Evolutionary conservation across 2,797 vertebrate genomes (phyloP).

Genomic region (Pseudocheirus occidentalis): DNA sequence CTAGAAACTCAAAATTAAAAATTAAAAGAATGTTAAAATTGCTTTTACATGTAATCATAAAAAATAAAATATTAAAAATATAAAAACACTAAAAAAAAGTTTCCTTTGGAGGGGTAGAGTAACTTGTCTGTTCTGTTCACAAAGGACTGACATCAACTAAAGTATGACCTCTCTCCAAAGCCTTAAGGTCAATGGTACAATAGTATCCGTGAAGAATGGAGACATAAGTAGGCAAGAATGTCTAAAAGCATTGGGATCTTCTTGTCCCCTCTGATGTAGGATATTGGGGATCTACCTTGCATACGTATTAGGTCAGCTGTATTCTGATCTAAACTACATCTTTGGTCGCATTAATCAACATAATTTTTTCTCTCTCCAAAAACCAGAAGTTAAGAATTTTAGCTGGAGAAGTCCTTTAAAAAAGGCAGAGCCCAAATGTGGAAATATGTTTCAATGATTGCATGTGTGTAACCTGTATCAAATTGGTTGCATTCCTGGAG

Average conservation of each 20-base stretch:
- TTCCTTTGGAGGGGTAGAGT: not conserved
- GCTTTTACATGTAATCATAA: too few species aligned
- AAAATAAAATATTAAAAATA: too few species aligned
- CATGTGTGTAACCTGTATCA: not conserved
- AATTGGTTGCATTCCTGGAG: not conserved
- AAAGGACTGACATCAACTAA: not conserved
- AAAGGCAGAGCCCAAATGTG: not conserved
- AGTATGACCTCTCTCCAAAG: not conserved
- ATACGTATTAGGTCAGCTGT: not conserved
- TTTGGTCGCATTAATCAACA: not conserved
- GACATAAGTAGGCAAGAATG: not conserved
- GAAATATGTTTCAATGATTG: constrained; percentile 3
- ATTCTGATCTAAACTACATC: not conserved
- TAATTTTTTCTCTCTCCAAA: constrained; percentile 4
- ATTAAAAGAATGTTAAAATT: too few species aligned
- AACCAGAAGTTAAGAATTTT: constrained; percentile 18
- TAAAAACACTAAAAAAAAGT: too few species aligned
- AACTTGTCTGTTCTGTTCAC: not conserved
- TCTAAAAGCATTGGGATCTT: not conserved
- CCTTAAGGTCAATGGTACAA: not conserved
- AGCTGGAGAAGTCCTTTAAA: not conserved
- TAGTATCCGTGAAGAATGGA: not conserved
- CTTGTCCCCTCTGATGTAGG: not conserved
- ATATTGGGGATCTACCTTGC: not conserved
- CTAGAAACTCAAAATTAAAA: too few species aligned